Evolutionary conservation across 2,113 vertebrate genomes (phyloP).

Genomic region (Amblyopsis rosae): DNA sequence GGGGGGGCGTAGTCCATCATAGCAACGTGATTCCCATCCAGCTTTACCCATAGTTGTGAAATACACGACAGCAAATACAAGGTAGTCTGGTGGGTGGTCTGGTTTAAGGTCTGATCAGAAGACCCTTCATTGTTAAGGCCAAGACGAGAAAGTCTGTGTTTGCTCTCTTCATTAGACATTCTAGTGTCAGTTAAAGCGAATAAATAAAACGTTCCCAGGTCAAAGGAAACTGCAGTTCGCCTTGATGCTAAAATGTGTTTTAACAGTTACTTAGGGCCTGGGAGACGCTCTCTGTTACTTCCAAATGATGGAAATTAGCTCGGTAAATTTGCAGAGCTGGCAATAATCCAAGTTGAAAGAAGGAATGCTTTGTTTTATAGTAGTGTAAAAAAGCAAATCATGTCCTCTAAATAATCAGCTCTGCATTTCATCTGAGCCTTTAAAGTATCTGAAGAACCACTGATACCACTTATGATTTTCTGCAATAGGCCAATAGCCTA

Average conservation of each 20-base stretch:
- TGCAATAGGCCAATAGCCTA: too few species aligned
- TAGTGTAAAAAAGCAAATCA: constrained; percentile 65
- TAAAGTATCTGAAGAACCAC: constrained; percentile 40
- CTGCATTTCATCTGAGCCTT: constrained; percentile 53
- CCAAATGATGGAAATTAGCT: constrained; percentile 71
- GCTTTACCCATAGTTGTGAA: constrained; percentile 28
- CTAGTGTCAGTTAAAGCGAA: constrained; percentile 68
- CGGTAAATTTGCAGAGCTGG: constrained; percentile 78
- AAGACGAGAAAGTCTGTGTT: constrained; percentile 68
- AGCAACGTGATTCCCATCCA: constrained; percentile 9
- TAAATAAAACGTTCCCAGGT: constrained; percentile 66
- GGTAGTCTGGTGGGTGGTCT: constrained; percentile 65
- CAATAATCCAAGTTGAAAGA: constrained; percentile 77
- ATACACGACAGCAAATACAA: constrained; percentile 54
- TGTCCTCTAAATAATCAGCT: constrained; percentile 61
- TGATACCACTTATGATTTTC: constrained; percentile 29
- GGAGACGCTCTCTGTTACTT: constrained; percentile 46
- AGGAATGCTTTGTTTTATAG: constrained; percentile 48
- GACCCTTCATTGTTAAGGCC: constrained; percentile 46
- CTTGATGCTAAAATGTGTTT: constrained; percentile 71
- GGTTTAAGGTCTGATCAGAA: constrained; percentile 24
- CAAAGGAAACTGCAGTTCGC: constrained; percentile 67
- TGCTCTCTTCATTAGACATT: constrained; percentile 77
- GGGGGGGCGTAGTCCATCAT: not conserved
- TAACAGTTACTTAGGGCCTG: constrained; percentile 72